These are phyloP conservation scores for Drosophila sturtevanti DNA, from an alignment of 1,140 invertebrate genomes.

Conservation along the genomic window DNA sequence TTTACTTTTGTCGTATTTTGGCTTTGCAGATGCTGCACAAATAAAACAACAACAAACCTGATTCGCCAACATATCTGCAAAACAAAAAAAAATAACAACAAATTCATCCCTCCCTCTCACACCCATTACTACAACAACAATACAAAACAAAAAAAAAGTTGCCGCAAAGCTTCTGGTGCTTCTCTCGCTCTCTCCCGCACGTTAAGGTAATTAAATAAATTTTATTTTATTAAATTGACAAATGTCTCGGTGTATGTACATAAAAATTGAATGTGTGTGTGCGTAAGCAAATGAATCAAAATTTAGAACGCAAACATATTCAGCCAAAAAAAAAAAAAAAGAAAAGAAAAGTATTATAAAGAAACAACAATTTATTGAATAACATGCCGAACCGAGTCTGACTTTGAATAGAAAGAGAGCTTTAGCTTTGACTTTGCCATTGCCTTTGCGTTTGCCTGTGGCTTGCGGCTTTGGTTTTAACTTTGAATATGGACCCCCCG, in stretches of 20 bases:
- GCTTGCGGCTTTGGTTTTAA: neutral
- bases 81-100: slow-evolving; percentile 2
- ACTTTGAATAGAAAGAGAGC: slow-evolving; percentile 10
- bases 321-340: neutral
- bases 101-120: slow-evolving; percentile 20
- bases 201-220: slow-evolving; percentile 70
- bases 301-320: slow-evolving; percentile 68
- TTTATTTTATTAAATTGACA: slow-evolving; percentile 74
- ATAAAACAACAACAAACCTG: neutral
- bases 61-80: neutral
- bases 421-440: slow-evolving; percentile 10
- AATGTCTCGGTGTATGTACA: slow-evolving; percentile 33
- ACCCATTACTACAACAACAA: neutral
- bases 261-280: slow-evolving; percentile 32
- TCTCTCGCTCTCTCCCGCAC: neutral
- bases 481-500: neutral
- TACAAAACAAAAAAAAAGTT: neutral
- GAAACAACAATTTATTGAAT: slow-evolving; percentile 51
- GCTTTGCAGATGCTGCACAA: slow-evolving; percentile 11
- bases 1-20: neutral
- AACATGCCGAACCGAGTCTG: slow-evolving; percentile 33
- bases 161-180: slow-evolving; percentile 20
- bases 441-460: neutral
- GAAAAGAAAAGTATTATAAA: neutral
- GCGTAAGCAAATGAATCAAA: slow-evolving; percentile 65